Conservation (phyloP, 2,888 invertebrate genomes). For the Hirtodrosophila duncani region DNA sequence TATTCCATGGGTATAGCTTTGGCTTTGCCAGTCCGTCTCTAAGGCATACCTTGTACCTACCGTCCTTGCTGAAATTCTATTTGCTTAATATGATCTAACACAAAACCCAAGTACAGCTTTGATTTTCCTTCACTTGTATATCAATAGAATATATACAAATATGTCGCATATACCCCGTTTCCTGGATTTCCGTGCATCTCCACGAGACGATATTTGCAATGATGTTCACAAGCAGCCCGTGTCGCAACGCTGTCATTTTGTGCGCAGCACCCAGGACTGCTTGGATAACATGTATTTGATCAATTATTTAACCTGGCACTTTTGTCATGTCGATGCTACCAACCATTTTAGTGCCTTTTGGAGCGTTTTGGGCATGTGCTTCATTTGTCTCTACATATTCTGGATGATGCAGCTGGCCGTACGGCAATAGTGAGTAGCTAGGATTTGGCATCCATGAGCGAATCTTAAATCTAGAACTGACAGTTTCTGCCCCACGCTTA, state of each 20-base stretch:
- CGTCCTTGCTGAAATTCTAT: too few relatives aligned
- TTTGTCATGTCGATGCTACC: constrained; percentile 5
- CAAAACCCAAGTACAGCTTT: too few relatives aligned
- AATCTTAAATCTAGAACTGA: neutral
- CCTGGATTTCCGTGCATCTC: too few relatives aligned
- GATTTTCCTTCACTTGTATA: too few relatives aligned
- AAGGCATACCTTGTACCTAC: too few relatives aligned
- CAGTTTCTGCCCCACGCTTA: constrained; percentile 79
- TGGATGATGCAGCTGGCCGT: constrained; percentile 23
- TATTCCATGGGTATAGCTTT: too few relatives aligned
- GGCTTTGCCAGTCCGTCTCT: too few relatives aligned
- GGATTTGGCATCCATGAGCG: rapidly evolving
- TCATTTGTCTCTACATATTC: neutral
- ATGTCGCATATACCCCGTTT: too few relatives aligned
- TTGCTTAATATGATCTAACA: too few relatives aligned
- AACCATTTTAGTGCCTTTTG: constrained; percentile 17
- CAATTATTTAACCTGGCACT: constrained; percentile 18
- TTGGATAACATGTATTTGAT: neutral
- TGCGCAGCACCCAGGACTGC: neutral
- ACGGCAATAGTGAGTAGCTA: constrained; percentile 15
- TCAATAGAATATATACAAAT: too few relatives aligned
- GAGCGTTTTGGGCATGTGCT: constrained; percentile 1
- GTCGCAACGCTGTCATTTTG: constrained; percentile 1
- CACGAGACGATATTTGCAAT: neutral
- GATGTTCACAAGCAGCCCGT: neutral